Conservation (phyloP, 2,888 invertebrate genomes). For the Callyntrura guangdongensis region DNA sequence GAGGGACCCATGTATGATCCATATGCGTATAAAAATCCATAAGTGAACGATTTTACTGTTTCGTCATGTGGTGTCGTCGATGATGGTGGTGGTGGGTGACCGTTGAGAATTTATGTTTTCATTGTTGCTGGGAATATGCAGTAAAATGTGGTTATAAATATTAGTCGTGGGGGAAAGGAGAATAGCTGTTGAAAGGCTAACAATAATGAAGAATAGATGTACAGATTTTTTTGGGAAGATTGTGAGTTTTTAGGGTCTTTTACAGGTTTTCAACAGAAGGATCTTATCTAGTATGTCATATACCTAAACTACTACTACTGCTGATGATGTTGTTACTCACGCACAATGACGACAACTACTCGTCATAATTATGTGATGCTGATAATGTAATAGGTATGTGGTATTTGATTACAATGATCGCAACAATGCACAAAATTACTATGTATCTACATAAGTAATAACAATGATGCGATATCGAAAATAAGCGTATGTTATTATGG, state of each 20-base stretch:
- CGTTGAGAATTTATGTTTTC: neutral
- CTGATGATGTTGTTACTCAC: constrained; percentile 38
- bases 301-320: neutral
- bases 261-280: neutral
- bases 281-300: neutral
- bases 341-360: constrained; percentile 1
- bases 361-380: neutral
- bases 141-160: neutral
- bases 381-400: constrained; percentile 27
- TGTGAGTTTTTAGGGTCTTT: neutral
- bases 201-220: neutral
- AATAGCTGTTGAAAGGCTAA: neutral
- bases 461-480: too few relatives aligned
- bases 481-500: too few relatives aligned
- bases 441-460: neutral
- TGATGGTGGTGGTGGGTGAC: neutral
- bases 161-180: neutral
- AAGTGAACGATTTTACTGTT: constrained; percentile 22
- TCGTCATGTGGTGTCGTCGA: neutral
- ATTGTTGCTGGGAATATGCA: neutral
- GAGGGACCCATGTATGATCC: neutral
- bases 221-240: neutral
- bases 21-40: neutral
- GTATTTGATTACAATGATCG: neutral
- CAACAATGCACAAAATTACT: neutral